These are phyloP conservation scores for Parauchenoglanis ngamensis DNA, from an alignment of 2,797 vertebrate genomes.

Conservation along the genomic window DNA sequence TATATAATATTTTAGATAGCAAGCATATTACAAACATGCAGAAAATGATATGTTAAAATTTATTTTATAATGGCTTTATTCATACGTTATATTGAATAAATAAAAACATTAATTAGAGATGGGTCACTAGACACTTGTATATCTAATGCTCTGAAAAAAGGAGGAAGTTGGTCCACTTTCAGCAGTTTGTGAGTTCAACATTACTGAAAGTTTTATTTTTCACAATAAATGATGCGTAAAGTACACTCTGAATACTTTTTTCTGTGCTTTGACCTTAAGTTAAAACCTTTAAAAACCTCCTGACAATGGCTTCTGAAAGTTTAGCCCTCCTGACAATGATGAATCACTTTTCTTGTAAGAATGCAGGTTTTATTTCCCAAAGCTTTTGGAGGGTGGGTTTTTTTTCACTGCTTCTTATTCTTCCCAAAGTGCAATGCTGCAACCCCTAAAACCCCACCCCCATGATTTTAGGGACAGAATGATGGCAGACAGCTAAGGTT, in stretches of 20 bases:
- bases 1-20: not conserved
- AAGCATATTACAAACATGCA: not conserved
- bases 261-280: slow-evolving; percentile 59
- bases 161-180: slow-evolving; percentile 47
- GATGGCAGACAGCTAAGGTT: slow-evolving; percentile 52
- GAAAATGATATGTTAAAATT: not conserved
- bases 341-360: slow-evolving; percentile 54
- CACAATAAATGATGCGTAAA: slow-evolving; percentile 73
- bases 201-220: slow-evolving; percentile 67
- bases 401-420: slow-evolving; percentile 43
- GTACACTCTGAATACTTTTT: slow-evolving; percentile 61
- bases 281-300: slow-evolving; percentile 55
- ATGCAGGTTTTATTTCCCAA: slow-evolving; percentile 60
- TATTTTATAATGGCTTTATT: not conserved
- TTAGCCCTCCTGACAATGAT: slow-evolving; percentile 62
- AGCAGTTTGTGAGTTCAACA: slow-evolving; percentile 52
- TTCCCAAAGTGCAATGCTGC: slow-evolving; percentile 46
- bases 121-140: not conserved
- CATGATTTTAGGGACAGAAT: slow-evolving; percentile 52
- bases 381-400: slow-evolving; percentile 59
- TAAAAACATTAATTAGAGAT: not conserved
- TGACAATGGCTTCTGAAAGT: slow-evolving; percentile 66
- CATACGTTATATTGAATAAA: not conserved
- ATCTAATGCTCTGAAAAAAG: slow-evolving; percentile 47
- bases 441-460: slow-evolving; percentile 49